A percentile compares a stretch with the other conserved stretches of the same genome.
Evolutionary conservation across 2,113 vertebrate species (phyloP).

Genomic region (Trinectes maculatus): DNA sequence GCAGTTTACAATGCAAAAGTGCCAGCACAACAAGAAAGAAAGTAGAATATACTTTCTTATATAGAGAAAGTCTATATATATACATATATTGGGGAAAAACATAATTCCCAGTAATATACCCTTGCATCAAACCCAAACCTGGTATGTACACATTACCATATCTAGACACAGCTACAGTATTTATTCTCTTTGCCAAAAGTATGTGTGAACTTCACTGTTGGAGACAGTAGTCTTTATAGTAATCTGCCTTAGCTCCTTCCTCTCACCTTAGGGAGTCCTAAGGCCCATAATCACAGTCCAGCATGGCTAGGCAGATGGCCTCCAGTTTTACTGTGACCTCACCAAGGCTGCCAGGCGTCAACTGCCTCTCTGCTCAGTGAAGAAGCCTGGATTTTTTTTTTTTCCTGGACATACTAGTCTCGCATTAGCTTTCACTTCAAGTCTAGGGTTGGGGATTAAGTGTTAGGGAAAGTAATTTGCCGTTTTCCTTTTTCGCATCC

Average conservation of each 20-base stretch:
- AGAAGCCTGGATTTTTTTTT: no score
- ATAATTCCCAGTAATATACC: no score
- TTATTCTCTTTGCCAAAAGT: constrained; percentile 9
- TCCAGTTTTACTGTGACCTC: constrained; percentile 71
- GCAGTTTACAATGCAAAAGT: no score
- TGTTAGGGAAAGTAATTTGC: constrained; percentile 60
- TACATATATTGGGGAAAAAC: no score
- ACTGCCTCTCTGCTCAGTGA: constrained; percentile 33
- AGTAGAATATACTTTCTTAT: no score
- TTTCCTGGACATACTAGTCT: constrained; percentile 37
- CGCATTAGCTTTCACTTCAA: constrained; percentile 45
- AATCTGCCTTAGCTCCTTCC: constrained; percentile 52
- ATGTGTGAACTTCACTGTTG: constrained; percentile 31
- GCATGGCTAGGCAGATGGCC: constrained; percentile 81
- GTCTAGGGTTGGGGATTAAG: constrained; percentile 46
- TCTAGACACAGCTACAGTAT: no score
- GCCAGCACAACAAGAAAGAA: not conserved
- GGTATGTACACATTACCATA: no score
- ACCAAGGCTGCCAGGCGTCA: constrained; percentile 72
- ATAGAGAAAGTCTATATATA: no score
- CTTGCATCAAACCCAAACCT: no score
- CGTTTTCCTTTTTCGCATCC: constrained; percentile 35
- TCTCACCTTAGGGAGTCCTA: constrained; percentile 66
- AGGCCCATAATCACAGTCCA: constrained; percentile 75
- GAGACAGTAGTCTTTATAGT: constrained; percentile 50